Base-by-base conservation (phyloP, 1,140 invertebrate genomes). In the Caenorhabditis elegans region DNA sequence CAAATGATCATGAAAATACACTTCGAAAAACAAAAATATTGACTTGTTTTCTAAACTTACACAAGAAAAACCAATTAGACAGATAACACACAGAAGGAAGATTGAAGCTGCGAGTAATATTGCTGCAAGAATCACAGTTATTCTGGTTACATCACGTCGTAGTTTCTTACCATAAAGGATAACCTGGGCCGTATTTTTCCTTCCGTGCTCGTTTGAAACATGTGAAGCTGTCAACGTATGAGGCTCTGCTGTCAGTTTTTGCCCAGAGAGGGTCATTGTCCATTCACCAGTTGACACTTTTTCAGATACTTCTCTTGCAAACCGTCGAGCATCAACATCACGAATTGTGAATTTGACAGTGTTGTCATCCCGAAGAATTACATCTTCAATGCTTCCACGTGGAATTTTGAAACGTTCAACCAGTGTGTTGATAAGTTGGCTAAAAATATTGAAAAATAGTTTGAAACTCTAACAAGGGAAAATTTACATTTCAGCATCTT, bases 341-440 rank as follows among this genome's bases (percentile, higher is more conserved):
- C 80, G 60, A 1, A 87, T 78, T 26, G 79, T 83, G 31, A 87
- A 87, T 13, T 85, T 48, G 22, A 88, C 81, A 13, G 82, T 80
- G 49, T 88, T 88, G 51, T 88, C 86, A 53, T 87, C 87, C 34
- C 80, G 79, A 8, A 88, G 31, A 26, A 55, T 15, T 8, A 79
- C 51, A 36, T 79, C 47, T 51, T 53, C 60, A 49, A 81, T 39
- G 39, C 60, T 19, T 15, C 51, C 53, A 46, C 55, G 51, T 46
- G 79, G 79, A 17, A 81, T 81, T 31, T 76, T 49, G 79, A 75
- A 76, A 3, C 55, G 6, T 4, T 76, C 36, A 5, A 60, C 36
- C n/a, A 81, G 65, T n/a, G 76, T 43, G 22, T 81, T 24, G 28
- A 60, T 39, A 5, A 79, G 19, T 39, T 51, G 51, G n/a, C 78